Evolutionary conservation across 2,797 vertebrate genomes (phyloP).

Genomic region (Eospalax fontanierii): DNA sequence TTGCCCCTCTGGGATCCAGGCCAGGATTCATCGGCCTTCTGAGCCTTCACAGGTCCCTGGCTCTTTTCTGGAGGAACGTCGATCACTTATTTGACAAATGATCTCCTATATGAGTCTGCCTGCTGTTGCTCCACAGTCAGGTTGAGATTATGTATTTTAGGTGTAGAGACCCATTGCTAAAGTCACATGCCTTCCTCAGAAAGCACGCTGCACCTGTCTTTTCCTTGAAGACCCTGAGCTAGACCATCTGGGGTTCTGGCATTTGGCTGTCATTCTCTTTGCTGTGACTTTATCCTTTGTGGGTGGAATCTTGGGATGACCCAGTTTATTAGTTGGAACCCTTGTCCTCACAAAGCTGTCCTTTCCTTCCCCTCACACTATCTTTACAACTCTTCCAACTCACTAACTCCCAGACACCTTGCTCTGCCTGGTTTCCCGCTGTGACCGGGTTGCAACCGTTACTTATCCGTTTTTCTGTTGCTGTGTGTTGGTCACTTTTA

Average conservation of each 20-base stretch:
- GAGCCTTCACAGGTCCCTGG: neutral
- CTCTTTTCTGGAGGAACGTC: neutral
- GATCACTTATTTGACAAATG: neutral
- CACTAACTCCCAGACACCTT: neutral
- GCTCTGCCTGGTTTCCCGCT: neutral
- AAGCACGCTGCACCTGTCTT: fast-evolving
- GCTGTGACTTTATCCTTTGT: neutral
- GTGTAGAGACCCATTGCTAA: neutral
- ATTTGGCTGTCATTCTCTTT: neutral
- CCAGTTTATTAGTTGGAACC: neutral
- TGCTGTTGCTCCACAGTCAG: neutral
- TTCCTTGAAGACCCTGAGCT: neutral
- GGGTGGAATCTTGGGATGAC: neutral
- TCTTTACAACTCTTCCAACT: too few relatives aligned
- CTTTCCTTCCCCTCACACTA: neutral
- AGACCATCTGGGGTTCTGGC: neutral
- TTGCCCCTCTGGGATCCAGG: neutral
- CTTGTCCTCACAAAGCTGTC: neutral
- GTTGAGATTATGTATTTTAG: too few relatives aligned
- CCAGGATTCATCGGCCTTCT: neutral
- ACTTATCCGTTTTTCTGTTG: neutral
- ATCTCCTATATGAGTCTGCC: neutral
- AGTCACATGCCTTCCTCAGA: neutral
- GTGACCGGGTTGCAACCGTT: neutral
- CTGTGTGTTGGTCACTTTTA: neutral